Evolutionary conservation across 2,113 vertebrate species (phyloP).

Genomic region (Neolamprologus longior): DNA sequence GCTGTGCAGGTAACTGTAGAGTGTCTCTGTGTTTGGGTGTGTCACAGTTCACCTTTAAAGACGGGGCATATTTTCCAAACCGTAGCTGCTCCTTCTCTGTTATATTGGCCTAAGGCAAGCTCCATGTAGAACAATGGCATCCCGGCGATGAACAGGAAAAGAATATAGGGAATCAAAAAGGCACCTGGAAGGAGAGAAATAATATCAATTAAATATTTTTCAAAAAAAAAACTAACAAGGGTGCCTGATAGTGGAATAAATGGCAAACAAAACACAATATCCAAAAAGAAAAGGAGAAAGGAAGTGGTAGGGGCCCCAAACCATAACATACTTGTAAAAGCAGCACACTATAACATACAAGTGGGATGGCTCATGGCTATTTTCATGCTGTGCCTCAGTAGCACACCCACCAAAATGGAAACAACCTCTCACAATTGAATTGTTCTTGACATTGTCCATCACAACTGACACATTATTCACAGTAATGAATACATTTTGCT

Average conservation of each 20-base stretch:
- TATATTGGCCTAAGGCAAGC: conserved; percentile 94
- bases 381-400: conserved; percentile 3
- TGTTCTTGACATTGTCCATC: conserved; percentile 29
- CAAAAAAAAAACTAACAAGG: not conserved
- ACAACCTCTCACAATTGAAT: conserved; percentile 27
- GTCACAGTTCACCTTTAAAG: conserved; percentile 87
- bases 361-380: conserved; percentile 28
- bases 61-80: conserved; percentile 98
- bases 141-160: conserved; percentile 95
- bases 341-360: not conserved
- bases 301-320: not conserved
- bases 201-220: not conserved
- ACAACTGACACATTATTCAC: conserved; percentile 33
- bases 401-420: conserved; percentile 23
- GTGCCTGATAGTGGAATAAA: not conserved
- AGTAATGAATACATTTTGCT: conserved; percentile 43
- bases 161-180: conserved; percentile 94
- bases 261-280: not conserved
- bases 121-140: conserved; percentile 99
- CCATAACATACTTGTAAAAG: not conserved
- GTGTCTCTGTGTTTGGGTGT: not conserved
- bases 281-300: not conserved
- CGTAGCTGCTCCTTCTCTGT: conserved; percentile 92
- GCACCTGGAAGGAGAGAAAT: conserved; percentile 73
- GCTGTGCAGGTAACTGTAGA: not conserved